Evolutionary conservation across 2,797 vertebrate species (phyloP), one percentile per base, ranked within the genome.

Genomic region (Acropternis orthonyx): DNA sequence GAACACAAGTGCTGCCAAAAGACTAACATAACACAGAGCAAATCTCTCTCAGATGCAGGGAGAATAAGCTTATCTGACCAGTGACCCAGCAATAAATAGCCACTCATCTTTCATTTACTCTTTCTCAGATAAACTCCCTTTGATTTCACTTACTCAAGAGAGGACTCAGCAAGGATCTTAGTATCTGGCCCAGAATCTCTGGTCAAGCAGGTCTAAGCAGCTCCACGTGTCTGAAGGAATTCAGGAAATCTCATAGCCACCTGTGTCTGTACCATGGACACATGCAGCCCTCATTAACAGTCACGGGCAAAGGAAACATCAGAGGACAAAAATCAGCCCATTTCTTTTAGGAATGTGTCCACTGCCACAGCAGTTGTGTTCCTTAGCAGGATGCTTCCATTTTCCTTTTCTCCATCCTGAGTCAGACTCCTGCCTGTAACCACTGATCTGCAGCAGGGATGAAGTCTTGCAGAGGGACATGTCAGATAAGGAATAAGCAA

Each of bases 1-100:
- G n/a, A 20, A 61, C 21, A 56, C 46, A 80, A 93, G 36, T 22
- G 65, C 66, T 95, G 91, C 92, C 84, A 88, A 82, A 92, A 89
- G 81, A 83, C 88, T 87, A 92, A 92, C 74, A 79, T 56, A 92
- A 94, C 67, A 80, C 71, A 34, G 39, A 94, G 65, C 72, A 96
- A 96, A 96, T 92, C 94, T 81, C 62, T 92, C 91, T 88, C 93
- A 97, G 93, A 72, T 92, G 94, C 93, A 88, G 26, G 12, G 80
- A 92, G 59, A 92, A 95, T 86, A 92, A 91, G 74, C 80, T 95
- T 90, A 92, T 91, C 93, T 89, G 93, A 85, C 76, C 72, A 91
- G 56, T 94, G 94, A 95, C 81, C 91, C 79, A 87, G 72, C 78
- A 95, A 89, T 74, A 96, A 96, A 92, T 83, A 92, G 68, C 41